phyloP scores from a whole-genome alignment of 1,140 invertebrate species.

The Eupristina koningsbergeri region DNA sequence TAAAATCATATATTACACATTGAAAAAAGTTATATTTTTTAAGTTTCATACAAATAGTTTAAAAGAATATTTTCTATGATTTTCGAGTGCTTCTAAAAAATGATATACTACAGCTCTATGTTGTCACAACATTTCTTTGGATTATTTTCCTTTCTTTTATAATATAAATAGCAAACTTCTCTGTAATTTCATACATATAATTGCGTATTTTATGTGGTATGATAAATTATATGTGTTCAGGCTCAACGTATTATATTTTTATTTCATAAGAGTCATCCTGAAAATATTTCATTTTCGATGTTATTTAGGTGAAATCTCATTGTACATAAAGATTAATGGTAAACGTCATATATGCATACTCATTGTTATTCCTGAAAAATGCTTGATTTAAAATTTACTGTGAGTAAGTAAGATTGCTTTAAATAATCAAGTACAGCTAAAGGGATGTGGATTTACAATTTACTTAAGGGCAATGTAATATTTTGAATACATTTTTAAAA shows the following conservation, averaged over 20 bases:
- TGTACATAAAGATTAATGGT: slow-evolving; percentile 32
- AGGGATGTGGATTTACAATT: background rate
- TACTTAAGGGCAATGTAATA: background rate
- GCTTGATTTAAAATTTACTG: slow-evolving; percentile 23
- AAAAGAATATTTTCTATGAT: no score
- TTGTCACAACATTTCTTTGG: background rate
- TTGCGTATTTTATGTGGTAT: background rate
- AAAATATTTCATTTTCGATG: slow-evolving; percentile 23
- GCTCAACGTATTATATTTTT: background rate
- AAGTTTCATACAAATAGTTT: no score
- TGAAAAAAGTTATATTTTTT: no score
- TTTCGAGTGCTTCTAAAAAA: background rate
- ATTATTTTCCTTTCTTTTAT: background rate
- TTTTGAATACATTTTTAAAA: no score
- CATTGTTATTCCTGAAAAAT: slow-evolving; percentile 26
- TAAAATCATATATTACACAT: no score
- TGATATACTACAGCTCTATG: background rate
- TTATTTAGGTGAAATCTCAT: slow-evolving; percentile 32
- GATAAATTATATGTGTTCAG: background rate
- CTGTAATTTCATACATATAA: background rate
- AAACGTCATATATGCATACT: slow-evolving; percentile 19
- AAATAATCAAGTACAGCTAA: slow-evolving; percentile 18
- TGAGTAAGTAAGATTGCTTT: slow-evolving; percentile 28
- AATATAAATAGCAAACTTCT: background rate
- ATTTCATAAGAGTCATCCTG: background rate